A percentile compares a stretch with the other conserved stretches of the same genome.
These are phyloP conservation scores for Dyspetes luteomarginatus DNA, from an alignment of 2,888 invertebrate species.

Conservation along the genomic window DNA sequence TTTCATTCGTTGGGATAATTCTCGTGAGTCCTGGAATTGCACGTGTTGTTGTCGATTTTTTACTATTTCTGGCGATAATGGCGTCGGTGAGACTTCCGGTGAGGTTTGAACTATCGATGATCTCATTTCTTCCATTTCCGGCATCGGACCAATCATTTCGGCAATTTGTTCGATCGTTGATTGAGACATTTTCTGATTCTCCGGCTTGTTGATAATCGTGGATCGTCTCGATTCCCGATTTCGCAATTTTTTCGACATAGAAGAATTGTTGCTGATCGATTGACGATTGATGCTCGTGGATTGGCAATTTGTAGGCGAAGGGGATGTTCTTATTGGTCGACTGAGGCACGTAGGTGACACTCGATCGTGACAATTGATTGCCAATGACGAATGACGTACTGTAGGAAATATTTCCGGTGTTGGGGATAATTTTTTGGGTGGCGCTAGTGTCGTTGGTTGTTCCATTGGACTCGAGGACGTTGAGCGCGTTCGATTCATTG, in stretches of 20 bases:
- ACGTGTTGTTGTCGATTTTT: conserved; percentile 72
- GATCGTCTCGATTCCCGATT: conserved; percentile 61
- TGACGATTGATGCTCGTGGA: conserved; percentile 55
- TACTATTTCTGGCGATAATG: conserved; percentile 65
- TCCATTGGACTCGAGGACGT: conserved; percentile 47
- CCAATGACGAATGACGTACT: conserved; percentile 70
- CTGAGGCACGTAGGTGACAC: conserved; percentile 72
- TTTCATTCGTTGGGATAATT: conserved; percentile 68
- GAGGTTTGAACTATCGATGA: conserved; percentile 60
- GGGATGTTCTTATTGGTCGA: conserved; percentile 65
- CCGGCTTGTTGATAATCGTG: conserved; percentile 19
- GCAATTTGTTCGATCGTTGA: neutral
- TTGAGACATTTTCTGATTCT: conserved; percentile 1
- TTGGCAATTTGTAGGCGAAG: conserved; percentile 72
- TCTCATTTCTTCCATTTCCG: conserved; percentile 29
- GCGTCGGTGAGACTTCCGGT: conserved; percentile 68
- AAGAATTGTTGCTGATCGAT: conserved; percentile 73
- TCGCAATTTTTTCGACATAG: conserved; percentile 77
- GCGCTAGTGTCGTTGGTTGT: conserved; percentile 15
- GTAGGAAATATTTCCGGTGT: conserved; percentile 63
- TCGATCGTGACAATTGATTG: conserved; percentile 73
- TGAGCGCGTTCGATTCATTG: conserved; percentile 57
- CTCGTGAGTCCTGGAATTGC: conserved; percentile 75
- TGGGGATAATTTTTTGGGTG: conserved; percentile 60
- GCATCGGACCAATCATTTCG: too few species aligned